Evolutionary conservation across 1,140 invertebrate genomes (phyloP).

Genomic region (Antheraea pernyi): DNA sequence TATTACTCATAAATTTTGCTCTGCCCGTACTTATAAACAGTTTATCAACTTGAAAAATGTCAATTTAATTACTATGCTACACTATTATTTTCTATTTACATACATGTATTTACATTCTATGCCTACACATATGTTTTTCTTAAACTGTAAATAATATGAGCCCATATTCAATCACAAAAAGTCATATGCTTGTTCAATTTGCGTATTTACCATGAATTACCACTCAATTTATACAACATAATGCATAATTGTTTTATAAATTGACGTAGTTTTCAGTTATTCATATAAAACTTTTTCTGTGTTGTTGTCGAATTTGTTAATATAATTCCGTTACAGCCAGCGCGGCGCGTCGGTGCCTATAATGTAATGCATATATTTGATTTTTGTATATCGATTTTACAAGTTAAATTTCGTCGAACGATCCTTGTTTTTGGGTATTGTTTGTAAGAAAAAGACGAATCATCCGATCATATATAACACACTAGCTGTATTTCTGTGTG

Average conservation of each 20-base stretch:
- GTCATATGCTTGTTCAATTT: not conserved
- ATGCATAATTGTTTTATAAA: not conserved
- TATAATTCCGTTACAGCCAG: not conserved
- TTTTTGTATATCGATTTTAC: not conserved
- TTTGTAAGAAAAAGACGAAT: not conserved
- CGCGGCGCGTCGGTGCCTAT: not conserved
- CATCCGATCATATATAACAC: not conserved
- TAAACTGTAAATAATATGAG: too few species aligned
- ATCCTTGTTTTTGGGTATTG: not conserved
- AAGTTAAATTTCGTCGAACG: not conserved
- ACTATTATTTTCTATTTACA: too few species aligned
- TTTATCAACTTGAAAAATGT: too few species aligned
- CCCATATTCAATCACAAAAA: too few species aligned
- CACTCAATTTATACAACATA: not conserved
- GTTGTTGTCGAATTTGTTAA: conserved; percentile 3
- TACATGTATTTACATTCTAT: too few species aligned
- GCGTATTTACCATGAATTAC: not conserved
- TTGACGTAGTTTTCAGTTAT: conserved; percentile 2
- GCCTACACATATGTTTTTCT: too few species aligned
- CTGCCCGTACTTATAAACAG: too few species aligned
- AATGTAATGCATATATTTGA: not conserved
- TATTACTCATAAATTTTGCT: too few species aligned
- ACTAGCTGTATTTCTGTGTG: not conserved
- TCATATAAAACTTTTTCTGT: not conserved
- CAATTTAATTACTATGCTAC: too few species aligned